Base-by-base conservation (phyloP, 2,797 vertebrate species). In the Champsocephalus gunnari region DNA sequence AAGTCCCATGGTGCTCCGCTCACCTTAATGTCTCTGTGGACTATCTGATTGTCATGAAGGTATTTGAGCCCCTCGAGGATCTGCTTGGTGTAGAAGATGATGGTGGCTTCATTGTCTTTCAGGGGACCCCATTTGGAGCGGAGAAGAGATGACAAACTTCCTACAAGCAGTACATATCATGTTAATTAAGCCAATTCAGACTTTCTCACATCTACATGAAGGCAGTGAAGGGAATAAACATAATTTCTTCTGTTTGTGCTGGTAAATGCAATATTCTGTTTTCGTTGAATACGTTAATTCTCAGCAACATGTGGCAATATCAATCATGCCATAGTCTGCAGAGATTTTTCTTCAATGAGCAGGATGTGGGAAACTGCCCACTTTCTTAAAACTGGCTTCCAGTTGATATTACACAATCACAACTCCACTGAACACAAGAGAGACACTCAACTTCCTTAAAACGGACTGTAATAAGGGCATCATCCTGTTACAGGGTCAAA, bases 11-110 rank as follows among this genome's bases (percentile, higher is more conserved):
- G 9, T 41, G 16, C 24, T 59, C 3, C 50, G 28, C 68, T 92
- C 64, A 96, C 97, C 95, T 98, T 98, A 66, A 98, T 98, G 88
- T 98, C 97, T 34, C 97, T 90, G 87, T 98, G 97, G 59, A 98
- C 96, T 1, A 98, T 98, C 88, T 95, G 96, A 77, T 98, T 96
- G 66, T 98, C 96, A 0, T 98, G 97, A 54, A 98, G 95, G 83
- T 98, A 98, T 82, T 93, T 90, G 41, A 98, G 95, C 3, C 97
- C 97, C 21, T 97, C 93, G 0, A 98, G 94, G 87, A 98, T 96
- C 93, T 98, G 97, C 53, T 96, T 96, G 70, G 96, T 98, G 92
- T 98, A 98, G 94, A 96, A 98, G 66, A 96, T 87, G 79, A 98
- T 92, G 65, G 97, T 97, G 78, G 96, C 87, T 62, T 98, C 97